Base-by-base conservation (phyloP, 2,113 vertebrate genomes). In the Cavia aperea region DNA sequence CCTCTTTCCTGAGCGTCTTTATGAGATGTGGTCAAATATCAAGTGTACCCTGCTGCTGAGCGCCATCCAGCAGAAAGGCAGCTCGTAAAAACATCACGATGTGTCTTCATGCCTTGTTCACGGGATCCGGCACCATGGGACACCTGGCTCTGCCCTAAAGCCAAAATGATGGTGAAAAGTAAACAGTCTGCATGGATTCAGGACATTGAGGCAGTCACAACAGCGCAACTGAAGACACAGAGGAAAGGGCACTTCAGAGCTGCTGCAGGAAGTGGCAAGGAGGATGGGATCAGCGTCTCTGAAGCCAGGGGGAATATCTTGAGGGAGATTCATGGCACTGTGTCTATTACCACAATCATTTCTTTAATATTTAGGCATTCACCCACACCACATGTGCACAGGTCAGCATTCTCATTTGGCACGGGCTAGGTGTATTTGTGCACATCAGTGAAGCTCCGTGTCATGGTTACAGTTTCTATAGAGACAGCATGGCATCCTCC, bases 401-500 rank as follows among this genome's bases (percentile, higher is more conserved):
- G 7, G 46, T 33, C 43, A 54, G 46, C 7, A 14, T 54, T n/a
- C 21, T 36, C 19, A 39, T 33, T 58, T 51, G 33, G 56, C 78
- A 36, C 7, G 7, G 7, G 18, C 9, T 21, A 8, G 51, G 54
- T 0, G 4, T 7, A 2, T 26, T 19, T 11, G 13, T 54, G 33
- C 23, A 18, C 79, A 4, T 2, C 18, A 1, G 36, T 58, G n/a
- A 79, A 68, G 36, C 33, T 62, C 72, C 33, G 7, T 9, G 7
- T 46, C 19, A 2, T 19, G 39, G 39, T 36, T 72, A 36, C 7
- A 11, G 66, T 10, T 31, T 75, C 31, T 65, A 4, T 15, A 21
- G 68, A 4, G 18, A 62, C 2, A 36, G 24, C 66, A 13, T 33
- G 26, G 23, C 21, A 33, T 36, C 18, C 10, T 15, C 36, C 15